These are phyloP conservation scores for Strigamia maritima DNA, from an alignment of 2,888 invertebrate species.

Conservation along the genomic window DNA sequence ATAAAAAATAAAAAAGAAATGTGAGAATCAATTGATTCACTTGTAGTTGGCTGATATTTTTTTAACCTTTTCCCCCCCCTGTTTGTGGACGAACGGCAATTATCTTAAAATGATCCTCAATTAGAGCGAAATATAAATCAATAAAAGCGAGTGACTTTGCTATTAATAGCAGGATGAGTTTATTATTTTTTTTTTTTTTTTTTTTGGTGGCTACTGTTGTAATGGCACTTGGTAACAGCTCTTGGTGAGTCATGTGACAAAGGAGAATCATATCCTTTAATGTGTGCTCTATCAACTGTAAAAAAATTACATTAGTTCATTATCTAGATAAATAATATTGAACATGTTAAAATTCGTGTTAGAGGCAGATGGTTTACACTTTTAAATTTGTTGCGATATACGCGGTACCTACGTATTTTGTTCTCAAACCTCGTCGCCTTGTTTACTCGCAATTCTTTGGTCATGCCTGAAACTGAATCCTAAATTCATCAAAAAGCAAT, in stretches of 20 bases:
- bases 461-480: too few relatives aligned
- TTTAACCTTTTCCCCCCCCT: slow-evolving; percentile 7
- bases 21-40: slow-evolving; percentile 9
- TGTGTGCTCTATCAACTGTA: slow-evolving; percentile 3
- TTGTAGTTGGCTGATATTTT: not conserved
- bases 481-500: too few relatives aligned
- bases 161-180: slow-evolving; percentile 32
- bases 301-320: slow-evolving; percentile 24
- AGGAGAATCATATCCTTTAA: slow-evolving; percentile 16
- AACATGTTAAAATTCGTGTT: not conserved
- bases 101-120: slow-evolving; percentile 32
- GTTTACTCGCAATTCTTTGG: too few relatives aligned
- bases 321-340: not conserved
- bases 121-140: slow-evolving; percentile 31
- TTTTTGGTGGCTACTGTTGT: slow-evolving; percentile 21
- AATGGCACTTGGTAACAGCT: slow-evolving; percentile 27
- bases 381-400: too few relatives aligned
- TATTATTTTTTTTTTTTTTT: not conserved
- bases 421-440: too few relatives aligned
- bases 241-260: slow-evolving; percentile 20
- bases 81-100: slow-evolving; percentile 23
- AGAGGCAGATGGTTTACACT: too few relatives aligned
- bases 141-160: slow-evolving; percentile 30
- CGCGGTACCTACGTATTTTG: too few relatives aligned
- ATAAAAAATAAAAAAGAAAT: not conserved